phyloP scores from a whole-genome alignment of 2,888 invertebrate species.

The Cybosia mesomella region DNA sequence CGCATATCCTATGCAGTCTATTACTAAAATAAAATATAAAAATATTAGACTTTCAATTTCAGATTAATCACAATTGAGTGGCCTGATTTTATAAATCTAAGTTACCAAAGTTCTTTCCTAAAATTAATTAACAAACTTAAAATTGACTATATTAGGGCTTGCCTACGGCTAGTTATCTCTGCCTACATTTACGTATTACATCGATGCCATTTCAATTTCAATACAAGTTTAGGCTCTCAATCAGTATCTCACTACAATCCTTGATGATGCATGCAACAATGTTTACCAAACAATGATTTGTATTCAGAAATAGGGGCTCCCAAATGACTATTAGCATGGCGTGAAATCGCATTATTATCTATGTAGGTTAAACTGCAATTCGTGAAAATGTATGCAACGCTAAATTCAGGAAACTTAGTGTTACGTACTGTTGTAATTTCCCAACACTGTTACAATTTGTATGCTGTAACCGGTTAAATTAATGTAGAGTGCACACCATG shows the following conservation, averaged over 20 bases:
- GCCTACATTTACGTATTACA: neutral
- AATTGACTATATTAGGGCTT: neutral
- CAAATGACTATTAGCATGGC: conserved; percentile 39
- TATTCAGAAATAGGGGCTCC: conserved; percentile 44
- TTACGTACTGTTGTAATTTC: neutral
- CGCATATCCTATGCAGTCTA: no score
- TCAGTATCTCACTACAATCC: conserved; percentile 6
- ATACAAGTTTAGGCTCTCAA: conserved; percentile 5
- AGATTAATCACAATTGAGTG: neutral
- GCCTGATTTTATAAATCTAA: neutral
- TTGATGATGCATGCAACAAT: conserved; percentile 13
- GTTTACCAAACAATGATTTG: conserved; percentile 33
- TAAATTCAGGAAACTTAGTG: conserved; percentile 28
- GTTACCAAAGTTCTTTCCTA: neutral
- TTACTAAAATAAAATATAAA: no score
- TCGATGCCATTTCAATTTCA: neutral
- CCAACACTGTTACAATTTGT: conserved; percentile 1
- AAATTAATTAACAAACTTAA: neutral
- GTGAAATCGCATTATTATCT: conserved; percentile 28
- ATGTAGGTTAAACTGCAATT: conserved; percentile 22
- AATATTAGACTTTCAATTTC: neutral
- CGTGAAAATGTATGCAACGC: conserved; percentile 28
- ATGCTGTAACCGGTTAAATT: conserved; percentile 29
- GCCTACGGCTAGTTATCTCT: neutral
- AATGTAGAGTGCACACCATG: conserved; percentile 34